These are phyloP conservation scores for Bombyx mandarina DNA, from an alignment of 1,140 invertebrate species.

Conservation along the genomic window DNA sequence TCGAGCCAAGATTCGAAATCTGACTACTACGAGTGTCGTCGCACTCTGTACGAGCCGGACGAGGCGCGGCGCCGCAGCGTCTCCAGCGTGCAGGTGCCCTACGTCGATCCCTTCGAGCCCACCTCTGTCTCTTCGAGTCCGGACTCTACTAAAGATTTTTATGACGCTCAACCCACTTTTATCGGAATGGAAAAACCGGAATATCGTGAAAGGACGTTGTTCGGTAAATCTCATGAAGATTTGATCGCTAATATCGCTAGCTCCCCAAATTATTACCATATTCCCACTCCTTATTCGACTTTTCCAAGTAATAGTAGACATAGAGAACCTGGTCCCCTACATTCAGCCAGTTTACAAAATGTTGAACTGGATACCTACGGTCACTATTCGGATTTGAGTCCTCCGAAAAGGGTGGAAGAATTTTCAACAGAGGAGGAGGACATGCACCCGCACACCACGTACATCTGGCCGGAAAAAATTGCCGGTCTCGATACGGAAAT, in stretches of 20 bases:
- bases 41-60: conserved; percentile 56
- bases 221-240: conserved; percentile 72
- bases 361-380: conserved; percentile 77
- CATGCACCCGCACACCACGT: conserved; percentile 52
- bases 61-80: conserved; percentile 47
- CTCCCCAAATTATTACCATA: conserved; percentile 74
- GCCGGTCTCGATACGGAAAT: conserved; percentile 70
- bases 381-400: conserved; percentile 53
- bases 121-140: conserved; percentile 75
- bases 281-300: conserved; percentile 74
- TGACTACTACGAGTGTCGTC: conserved; percentile 69
- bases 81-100: conserved; percentile 50
- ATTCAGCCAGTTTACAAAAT: conserved; percentile 77
- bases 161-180: conserved; percentile 70
- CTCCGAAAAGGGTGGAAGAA: conserved; percentile 52
- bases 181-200: conserved; percentile 58
- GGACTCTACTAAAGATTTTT: conserved; percentile 77
- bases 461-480: conserved; percentile 74
- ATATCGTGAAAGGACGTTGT: conserved; percentile 55
- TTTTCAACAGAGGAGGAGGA: conserved; percentile 60
- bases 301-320: conserved; percentile 72
- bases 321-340: conserved; percentile 74
- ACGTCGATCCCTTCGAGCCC: conserved; percentile 60
- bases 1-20: conserved; percentile 78
- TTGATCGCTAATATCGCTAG: conserved; percentile 72